Evolutionary conservation across 2,797 vertebrate genomes (phyloP).

Genomic region (Pitangus sulphuratus): DNA sequence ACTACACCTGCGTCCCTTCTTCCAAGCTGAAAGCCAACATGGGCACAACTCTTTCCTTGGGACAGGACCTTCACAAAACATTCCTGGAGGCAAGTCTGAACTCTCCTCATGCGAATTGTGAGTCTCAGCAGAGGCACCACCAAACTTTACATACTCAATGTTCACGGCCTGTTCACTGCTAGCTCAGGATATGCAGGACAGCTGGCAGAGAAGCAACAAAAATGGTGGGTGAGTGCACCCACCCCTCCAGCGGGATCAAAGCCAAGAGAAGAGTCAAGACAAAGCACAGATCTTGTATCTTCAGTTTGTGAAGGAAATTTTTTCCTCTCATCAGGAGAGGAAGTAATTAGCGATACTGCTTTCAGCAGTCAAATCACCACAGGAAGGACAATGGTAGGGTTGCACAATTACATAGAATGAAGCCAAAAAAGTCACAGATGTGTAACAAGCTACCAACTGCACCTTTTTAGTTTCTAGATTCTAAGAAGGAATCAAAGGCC

Average conservation of each 20-base stretch:
- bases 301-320: background rate
- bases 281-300: background rate
- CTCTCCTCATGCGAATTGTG: background rate
- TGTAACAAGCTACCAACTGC: background rate
- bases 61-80: background rate
- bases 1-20: background rate
- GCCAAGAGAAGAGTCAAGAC: background rate
- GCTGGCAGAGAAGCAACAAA: background rate
- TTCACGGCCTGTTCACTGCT: background rate
- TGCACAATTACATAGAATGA: fast-evolving
- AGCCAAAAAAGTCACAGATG: background rate
- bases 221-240: background rate
- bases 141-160: fast-evolving
- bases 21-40: background rate
- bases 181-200: background rate
- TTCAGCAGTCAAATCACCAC: background rate
- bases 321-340: background rate
- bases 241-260: background rate
- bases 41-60: background rate
- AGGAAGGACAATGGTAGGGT: background rate
- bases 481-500: background rate
- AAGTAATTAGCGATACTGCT: fast-evolving
- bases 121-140: background rate
- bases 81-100: background rate
- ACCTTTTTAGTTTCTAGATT: background rate